Evolutionary conservation across 2,888 invertebrate species (phyloP).

Genomic region (Leptopilina drosophilae): DNA sequence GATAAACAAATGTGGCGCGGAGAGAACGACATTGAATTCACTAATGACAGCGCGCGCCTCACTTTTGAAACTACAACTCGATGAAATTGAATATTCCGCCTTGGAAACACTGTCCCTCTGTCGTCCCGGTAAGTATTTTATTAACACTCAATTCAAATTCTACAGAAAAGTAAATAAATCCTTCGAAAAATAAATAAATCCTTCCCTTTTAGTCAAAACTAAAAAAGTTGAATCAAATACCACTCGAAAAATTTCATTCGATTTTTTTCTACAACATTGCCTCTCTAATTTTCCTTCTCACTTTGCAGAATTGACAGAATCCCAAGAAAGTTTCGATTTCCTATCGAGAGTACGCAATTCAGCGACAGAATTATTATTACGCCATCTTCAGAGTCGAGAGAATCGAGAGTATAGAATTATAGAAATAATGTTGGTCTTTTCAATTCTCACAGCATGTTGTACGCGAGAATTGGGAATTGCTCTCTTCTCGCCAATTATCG

Average conservation of each 20-base stretch:
- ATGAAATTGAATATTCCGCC: slow-evolving; percentile 78
- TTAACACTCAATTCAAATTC: no score
- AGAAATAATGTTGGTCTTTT: slow-evolving; percentile 67
- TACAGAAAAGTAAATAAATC: no score
- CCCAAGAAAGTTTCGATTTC: slow-evolving; percentile 56
- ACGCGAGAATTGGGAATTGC: slow-evolving; percentile 65
- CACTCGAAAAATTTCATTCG: neutral
- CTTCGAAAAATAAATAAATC: no score
- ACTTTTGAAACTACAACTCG: slow-evolving; percentile 75
- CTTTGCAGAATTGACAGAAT: slow-evolving; percentile 65
- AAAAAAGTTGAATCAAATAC: no score
- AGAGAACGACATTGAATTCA: slow-evolving; percentile 44
- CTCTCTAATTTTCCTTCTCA: slow-evolving; percentile 16
- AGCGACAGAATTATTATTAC: slow-evolving; percentile 63
- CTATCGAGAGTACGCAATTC: slow-evolving; percentile 62
- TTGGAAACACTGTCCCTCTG: slow-evolving; percentile 79
- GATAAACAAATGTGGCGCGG: slow-evolving; percentile 41
- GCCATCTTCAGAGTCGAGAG: slow-evolving; percentile 61
- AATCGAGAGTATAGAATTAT: slow-evolving; percentile 63
- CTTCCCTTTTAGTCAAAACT: no score
- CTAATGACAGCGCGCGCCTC: slow-evolving; percentile 71
- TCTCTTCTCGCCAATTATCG: slow-evolving; percentile 70
- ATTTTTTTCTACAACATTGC: neutral
- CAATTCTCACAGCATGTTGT: slow-evolving; percentile 67
- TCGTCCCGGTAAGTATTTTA: slow-evolving; percentile 75